Evolutionary conservation across 2,888 invertebrate genomes (phyloP), one percentile per base, ranked within the genome.

Genomic region (Chironomus riparius): DNA sequence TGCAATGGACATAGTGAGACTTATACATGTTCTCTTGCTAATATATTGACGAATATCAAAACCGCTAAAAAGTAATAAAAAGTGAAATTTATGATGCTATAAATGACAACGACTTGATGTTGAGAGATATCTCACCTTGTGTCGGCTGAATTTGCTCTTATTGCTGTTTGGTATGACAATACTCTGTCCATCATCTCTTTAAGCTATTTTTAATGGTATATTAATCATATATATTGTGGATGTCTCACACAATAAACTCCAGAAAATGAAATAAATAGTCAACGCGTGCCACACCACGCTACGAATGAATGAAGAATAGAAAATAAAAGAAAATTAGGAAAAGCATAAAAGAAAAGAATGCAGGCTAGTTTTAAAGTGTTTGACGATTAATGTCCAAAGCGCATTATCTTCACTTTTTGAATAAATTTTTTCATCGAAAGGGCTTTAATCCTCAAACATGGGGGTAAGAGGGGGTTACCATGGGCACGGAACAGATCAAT

Each of bases 121-220:
- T 38, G 10, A 10, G n/a, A 47, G 15, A 15, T 47, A 47, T 22
- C 48, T 62, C 38, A 75, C 68, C 68, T 75, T 24, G 68, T 24
- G 47, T 56, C 50, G 15, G n/a, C 3, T 7, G 68, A 75, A 77
- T 82, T 83, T 77, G 82, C 81, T 79, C 83, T 81, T 79, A 84
- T 82, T 28, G 83, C 82, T 77, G 84, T 83, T 78, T 84, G 84
- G 78, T 83, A 84, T 78, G 83, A 83, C 70, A 84, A 80, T 77
- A 84, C 83, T 79, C 83, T 83, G 81, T 84, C 83, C 84, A 84
- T 84, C 73, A 77, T 78, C 18, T 47, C 47, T 65, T 62, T 24
- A 65, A 47, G 10, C 10, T 48, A 12, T 47, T 47, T 70, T 70
- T 70, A 15, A 24, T 22, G 0, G 56, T 2, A 15, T 15, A n/a